Percentiles rank a stretch among this genome's conserved stretches.
These are phyloP conservation scores for Synergus gifuensis DNA, from an alignment of 2,888 invertebrate species.

Conservation along the genomic window DNA sequence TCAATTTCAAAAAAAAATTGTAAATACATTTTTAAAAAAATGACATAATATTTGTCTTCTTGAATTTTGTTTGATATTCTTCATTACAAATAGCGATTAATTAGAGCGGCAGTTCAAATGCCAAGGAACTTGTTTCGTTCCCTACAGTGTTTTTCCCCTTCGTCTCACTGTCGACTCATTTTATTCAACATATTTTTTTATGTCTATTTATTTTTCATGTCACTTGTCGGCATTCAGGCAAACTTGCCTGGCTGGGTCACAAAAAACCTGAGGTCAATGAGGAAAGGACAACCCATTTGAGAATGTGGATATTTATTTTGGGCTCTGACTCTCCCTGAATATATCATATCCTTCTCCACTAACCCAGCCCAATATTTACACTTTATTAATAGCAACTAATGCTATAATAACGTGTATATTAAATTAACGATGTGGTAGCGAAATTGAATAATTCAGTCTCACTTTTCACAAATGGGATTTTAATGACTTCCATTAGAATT, in stretches of 20 bases:
- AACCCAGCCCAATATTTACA: background rate
- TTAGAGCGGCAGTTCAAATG: background rate
- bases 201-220: constrained; percentile 1
- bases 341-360: constrained; percentile 6
- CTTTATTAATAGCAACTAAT: constrained; percentile 5
- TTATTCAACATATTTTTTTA: background rate
- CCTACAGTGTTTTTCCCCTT: background rate
- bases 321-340: constrained; percentile 26
- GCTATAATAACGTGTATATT: background rate
- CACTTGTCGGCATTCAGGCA: constrained; percentile 15
- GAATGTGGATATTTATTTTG: constrained; percentile 39
- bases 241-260: constrained; percentile 17
- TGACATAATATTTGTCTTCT: background rate
- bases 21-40: background rate
- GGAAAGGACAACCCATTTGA: constrained; percentile 36
- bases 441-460: background rate
- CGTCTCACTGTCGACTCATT: background rate
- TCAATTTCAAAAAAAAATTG: too few relatives aligned
- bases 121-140: background rate
- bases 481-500: background rate
- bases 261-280: constrained; percentile 29
- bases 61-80: background rate
- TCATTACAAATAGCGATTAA: background rate
- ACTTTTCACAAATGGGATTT: background rate
- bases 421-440: background rate